Evolutionary conservation across 2,113 vertebrate species (phyloP), one percentile per base, ranked within the genome.

Genomic region (Dicrurus megarhynchus): DNA sequence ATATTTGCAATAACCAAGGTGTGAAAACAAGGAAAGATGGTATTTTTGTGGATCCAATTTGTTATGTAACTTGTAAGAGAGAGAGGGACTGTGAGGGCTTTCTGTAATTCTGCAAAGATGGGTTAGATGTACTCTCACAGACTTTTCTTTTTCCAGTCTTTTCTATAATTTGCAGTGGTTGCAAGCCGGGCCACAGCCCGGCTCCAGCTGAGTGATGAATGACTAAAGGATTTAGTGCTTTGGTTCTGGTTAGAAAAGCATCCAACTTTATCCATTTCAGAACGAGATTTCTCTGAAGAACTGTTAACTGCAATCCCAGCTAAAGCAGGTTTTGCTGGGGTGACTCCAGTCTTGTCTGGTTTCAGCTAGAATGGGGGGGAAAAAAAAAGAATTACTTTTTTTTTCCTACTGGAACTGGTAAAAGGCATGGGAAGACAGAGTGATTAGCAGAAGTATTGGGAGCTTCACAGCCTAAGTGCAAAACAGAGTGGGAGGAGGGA

Each of bases 221-320:
- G 71, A 92, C 87, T 95, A 79, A 97, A 95, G 84, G 94, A 95
- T 92, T 95, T 93, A 90, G 61, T 93, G 80, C 84, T 95, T 96
- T 95, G 89, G 89, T 95, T 96, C 89, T 96, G 82, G 91, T 91
- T 95, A 95, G 93, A 89, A 89, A 89, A 89, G 47, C 89, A 93
- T 95, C 89, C 94, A 95, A 35, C 50, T 95, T 89, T 63, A 89
- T 95, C 84, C 89, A 68, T 41, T 97, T 70, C 84, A 95, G 94
- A 95, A n/a, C 84, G 87, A 47, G 74, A 90, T 90, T 96, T 94
- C 91, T 97, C 91, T 3, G 0, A 95, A 91, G 71, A 61, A 69
- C 84, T 95, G 57, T 89, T 82, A 95, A 22, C 78, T 93, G 50
- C 71, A 79, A 60, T 87, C 77, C 91, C 70, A 87, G 93, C 57